Base-by-base conservation (phyloP, 2,113 vertebrate species). In the Pachycephala philippinensis region DNA sequence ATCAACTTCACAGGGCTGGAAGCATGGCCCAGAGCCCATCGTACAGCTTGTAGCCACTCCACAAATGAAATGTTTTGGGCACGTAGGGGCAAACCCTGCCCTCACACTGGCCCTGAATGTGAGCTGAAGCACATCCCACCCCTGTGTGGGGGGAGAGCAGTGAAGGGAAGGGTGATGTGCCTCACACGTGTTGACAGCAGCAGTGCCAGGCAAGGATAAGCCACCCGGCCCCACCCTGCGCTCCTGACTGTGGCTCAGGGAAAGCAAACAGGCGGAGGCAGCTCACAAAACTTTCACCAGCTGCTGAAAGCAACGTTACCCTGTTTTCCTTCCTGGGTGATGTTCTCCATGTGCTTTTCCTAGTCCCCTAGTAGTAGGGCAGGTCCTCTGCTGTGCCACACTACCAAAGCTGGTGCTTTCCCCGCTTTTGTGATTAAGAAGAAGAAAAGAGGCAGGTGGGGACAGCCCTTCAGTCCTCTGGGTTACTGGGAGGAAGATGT, bases 51-150 rank as follows among this genome's bases (percentile, higher is more conserved):
- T 35, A 63, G 49, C 52, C 33, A 9, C 65, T 56, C 21, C 44
- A 45, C n/a, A 56, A 10, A 39, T 1, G 0, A 82, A 49, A 22
- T 14, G 19, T 23, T 70, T 68, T 30, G 82, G n/a, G 44, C 53
- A 60, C 0, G 1, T 0, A 56, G 61, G n/a, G 53, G 20, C 66
- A 57, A 64, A 76, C 53, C 53, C 53, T 91, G 85, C 12, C 49
- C 24, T 71, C 5, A 1, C 0, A 2, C 54, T 45, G 59, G 87
- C 37, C 42, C 37, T 53, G 76, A 2, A 23, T n/a, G 28, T 0
- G 0, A 37, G 64, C 79, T 79, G 66, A n/a, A 63, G 76, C 44
- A 69, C 53, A 45, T 90, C 84, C n/a, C 66, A 53, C 27, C 45
- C 47, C 31, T 17, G n/a, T 0, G 10, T 35, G 31, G 33, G 66